phyloP scores from a whole-genome alignment of 2,888 invertebrate genomes.

The Schizaphis graminum region DNA sequence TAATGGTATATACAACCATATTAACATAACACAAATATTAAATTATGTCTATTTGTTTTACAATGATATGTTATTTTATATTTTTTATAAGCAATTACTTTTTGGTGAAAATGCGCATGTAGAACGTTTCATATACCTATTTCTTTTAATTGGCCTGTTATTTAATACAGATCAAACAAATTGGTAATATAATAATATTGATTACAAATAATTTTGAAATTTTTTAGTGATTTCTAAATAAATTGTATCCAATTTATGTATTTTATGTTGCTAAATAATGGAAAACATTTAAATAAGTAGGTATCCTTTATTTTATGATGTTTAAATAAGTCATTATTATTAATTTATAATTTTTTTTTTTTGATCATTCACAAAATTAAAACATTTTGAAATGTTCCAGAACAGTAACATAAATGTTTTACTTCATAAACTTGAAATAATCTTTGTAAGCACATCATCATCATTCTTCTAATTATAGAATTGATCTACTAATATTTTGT shows the following conservation, averaged over 20 bases:
- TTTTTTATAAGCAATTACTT: neutral
- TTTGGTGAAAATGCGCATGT: neutral
- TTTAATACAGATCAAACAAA: neutral
- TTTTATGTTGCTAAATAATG: neutral
- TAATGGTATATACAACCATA: conserved; percentile 1
- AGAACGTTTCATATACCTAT: neutral
- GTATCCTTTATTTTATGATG: neutral
- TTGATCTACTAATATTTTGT: neutral
- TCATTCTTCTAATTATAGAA: too few relatives aligned
- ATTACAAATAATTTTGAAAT: neutral
- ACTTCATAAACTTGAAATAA: neutral
- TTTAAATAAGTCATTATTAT: neutral
- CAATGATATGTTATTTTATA: neutral
- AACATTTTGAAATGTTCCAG: neutral
- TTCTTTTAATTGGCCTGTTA: neutral
- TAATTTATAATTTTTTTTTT: neutral
- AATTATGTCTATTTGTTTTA: conserved; percentile 22
- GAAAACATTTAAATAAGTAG: neutral
- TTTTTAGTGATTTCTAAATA: neutral
- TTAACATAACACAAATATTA: conserved; percentile 40
- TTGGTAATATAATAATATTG: too few relatives aligned
- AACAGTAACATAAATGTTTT: neutral
- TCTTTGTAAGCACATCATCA: neutral
- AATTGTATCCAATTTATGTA: neutral
- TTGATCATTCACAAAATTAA: neutral